Evolutionary conservation across 2,797 vertebrate genomes (phyloP).

Genomic region (Acrossocheilus wenchowensis): DNA sequence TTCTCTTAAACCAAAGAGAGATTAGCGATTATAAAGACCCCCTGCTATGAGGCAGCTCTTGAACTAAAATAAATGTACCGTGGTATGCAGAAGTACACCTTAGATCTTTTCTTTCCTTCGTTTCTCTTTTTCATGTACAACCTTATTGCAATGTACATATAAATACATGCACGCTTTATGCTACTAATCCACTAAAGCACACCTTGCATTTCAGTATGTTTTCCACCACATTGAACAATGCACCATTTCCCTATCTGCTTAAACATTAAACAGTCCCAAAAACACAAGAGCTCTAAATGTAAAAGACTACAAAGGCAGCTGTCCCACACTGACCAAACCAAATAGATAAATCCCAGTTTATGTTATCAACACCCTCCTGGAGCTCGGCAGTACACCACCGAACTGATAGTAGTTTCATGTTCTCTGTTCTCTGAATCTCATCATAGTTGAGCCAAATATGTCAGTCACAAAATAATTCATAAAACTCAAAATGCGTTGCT

Average conservation of each 20-base stretch:
- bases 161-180: constrained; percentile 4
- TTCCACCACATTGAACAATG: neutral
- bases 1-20: constrained; percentile 56
- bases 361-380: neutral
- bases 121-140: neutral
- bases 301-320: neutral
- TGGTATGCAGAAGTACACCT: constrained; percentile 5
- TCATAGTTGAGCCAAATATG: neutral
- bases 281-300: neutral
- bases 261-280: neutral
- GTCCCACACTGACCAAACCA: neutral
- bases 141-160: neutral
- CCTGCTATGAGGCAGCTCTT: constrained; percentile 56
- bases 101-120: neutral
- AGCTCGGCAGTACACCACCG: too few relatives aligned
- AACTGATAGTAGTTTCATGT: neutral
- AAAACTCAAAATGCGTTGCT: neutral
- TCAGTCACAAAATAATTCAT: neutral
- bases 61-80: constrained; percentile 57
- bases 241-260: neutral
- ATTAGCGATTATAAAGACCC: constrained; percentile 63
- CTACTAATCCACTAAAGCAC: neutral
- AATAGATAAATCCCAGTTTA: neutral
- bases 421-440: neutral
- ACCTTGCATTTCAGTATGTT: neutral